Evolutionary conservation across 2,797 vertebrate genomes (phyloP).

Genomic region (Leucoraja ocellata): DNA sequence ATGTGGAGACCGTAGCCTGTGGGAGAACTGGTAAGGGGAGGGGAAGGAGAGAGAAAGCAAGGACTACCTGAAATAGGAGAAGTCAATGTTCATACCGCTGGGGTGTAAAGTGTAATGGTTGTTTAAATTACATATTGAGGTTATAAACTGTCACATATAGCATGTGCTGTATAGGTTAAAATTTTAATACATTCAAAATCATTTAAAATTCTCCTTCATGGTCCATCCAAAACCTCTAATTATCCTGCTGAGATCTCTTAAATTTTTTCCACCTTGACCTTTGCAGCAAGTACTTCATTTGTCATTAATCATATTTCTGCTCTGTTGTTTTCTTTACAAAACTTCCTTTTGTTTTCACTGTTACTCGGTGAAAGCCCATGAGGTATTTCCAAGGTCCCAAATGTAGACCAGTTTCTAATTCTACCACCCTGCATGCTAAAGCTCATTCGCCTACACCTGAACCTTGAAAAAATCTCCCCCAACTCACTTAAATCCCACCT

Average conservation of each 20-base stretch:
- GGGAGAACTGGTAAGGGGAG: too few relatives aligned
- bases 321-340: neutral
- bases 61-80: neutral
- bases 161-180: neutral
- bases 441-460: neutral
- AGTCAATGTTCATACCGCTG: too few relatives aligned
- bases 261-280: neutral
- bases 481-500: neutral
- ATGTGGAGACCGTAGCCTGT: too few relatives aligned
- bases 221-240: neutral
- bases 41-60: neutral
- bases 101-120: neutral
- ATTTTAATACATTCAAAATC: neutral
- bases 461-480: neutral
- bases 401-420: neutral
- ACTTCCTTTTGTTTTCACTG: neutral
- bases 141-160: neutral
- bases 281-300: neutral
- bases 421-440: too few relatives aligned
- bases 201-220: neutral
- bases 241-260: neutral
- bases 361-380: too few relatives aligned
- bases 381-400: neutral
- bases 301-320: neutral
- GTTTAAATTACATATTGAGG: neutral